Conservation (phyloP, 1,140 invertebrate species). For the Acromyrmex charruanus region DNA sequence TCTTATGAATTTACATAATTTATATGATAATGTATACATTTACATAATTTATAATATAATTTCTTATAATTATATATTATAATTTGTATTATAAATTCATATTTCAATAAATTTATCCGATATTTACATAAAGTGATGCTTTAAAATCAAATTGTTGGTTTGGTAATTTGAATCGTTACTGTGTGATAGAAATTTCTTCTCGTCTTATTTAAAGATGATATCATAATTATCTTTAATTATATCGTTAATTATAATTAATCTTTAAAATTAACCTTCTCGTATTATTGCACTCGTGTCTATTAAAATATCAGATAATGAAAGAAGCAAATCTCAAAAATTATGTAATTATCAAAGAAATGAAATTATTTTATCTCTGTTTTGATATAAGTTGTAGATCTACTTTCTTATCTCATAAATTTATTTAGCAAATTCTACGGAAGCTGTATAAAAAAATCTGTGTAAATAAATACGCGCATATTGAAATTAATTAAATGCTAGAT, state of each 20-base stretch:
- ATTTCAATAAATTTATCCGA: constrained; percentile 10
- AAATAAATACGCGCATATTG: background rate
- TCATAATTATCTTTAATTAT: background rate
- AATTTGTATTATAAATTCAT: constrained; percentile 26
- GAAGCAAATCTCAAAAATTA: background rate
- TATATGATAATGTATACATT: constrained; percentile 11
- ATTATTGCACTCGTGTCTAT: background rate
- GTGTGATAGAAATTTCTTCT: background rate
- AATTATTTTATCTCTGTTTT: background rate
- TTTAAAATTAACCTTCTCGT: too few relatives aligned
- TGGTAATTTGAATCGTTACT: background rate
- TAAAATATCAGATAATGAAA: background rate
- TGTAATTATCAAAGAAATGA: background rate
- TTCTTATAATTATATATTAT: constrained; percentile 21
- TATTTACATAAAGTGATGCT: constrained; percentile 16
- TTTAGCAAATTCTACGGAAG: background rate
- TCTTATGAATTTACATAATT: constrained; percentile 28
- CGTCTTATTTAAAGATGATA: background rate
- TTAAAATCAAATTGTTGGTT: constrained; percentile 20
- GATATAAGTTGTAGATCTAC: background rate
- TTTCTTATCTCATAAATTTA: background rate
- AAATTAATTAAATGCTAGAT: background rate
- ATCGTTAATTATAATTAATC: too few relatives aligned
- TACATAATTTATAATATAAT: constrained; percentile 23
- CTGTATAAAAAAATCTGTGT: background rate